These are phyloP conservation scores for Apis dorsata DNA, from an alignment of 1,140 invertebrate species.

Conservation along the genomic window DNA sequence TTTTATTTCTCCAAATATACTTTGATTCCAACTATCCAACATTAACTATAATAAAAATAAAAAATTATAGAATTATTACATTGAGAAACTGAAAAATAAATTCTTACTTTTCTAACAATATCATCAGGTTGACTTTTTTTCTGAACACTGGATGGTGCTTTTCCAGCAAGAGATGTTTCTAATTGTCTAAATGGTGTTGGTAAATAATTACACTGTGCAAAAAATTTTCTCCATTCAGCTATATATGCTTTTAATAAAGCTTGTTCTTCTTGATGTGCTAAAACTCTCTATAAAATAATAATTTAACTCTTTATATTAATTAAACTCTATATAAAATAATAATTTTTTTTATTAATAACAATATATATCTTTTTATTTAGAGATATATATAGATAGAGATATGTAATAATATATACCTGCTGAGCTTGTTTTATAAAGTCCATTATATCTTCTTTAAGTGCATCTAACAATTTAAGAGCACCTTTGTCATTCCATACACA, in stretches of 20 bases:
- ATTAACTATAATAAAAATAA: conserved; percentile 86
- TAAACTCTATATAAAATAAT: neutral
- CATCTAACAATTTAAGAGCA: conserved; percentile 91
- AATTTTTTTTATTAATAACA: neutral
- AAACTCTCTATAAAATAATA: conserved; percentile 83
- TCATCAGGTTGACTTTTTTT: conserved; percentile 91
- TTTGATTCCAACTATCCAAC: conserved; percentile 98
- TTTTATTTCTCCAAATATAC: conserved; percentile 98
- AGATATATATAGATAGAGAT: neutral
- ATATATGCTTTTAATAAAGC: conserved; percentile 97
- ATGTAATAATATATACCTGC: conserved; percentile 79
- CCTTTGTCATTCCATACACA: conserved; percentile 98
- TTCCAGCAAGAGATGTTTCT: conserved; percentile 88
- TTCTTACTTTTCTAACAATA: conserved; percentile 89
- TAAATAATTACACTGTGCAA: conserved; percentile 97
- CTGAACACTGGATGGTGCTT: conserved; percentile 82
- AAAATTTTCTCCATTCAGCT: conserved; percentile 98
- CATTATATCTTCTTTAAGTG: conserved; percentile 95
- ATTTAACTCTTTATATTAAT: too few relatives aligned
- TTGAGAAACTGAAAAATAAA: neutral
- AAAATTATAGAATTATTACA: neutral
- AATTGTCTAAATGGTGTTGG: conserved; percentile 97
- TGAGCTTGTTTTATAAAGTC: conserved; percentile 97
- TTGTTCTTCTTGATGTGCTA: conserved; percentile 95
- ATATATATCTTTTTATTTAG: neutral